Evolutionary conservation across 2,797 vertebrate genomes (phyloP).

Genomic region (Enteromius viviparus): DNA sequence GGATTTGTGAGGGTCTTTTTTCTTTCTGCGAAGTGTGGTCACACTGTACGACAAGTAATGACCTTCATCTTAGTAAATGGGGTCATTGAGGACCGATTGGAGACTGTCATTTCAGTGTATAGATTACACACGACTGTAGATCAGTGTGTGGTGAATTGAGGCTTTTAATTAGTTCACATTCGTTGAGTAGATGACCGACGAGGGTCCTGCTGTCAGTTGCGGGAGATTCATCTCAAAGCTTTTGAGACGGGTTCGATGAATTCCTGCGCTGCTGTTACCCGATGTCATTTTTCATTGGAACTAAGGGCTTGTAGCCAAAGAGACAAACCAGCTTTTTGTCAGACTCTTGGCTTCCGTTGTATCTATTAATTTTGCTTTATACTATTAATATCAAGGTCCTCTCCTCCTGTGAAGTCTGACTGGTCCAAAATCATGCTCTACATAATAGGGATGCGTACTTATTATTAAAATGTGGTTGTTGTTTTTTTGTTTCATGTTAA

Average conservation of each 20-base stretch:
- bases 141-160: conserved; percentile 11
- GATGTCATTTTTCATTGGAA: background rate
- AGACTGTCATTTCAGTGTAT: conserved; percentile 1
- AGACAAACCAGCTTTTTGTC: conserved; percentile 6
- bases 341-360: background rate
- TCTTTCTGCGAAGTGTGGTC: background rate
- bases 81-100: conserved; percentile 13
- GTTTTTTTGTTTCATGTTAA: no score
- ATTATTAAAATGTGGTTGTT: background rate
- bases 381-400: conserved; percentile 1
- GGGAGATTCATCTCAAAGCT: background rate
- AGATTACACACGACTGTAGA: conserved; percentile 15
- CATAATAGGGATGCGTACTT: background rate
- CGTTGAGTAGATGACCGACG: background rate
- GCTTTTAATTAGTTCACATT: conserved; percentile 22
- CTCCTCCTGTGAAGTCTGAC: no score
- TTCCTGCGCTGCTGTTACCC: background rate
- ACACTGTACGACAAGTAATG: background rate
- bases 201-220: background rate
- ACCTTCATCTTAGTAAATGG: background rate
- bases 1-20: background rate
- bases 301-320: background rate
- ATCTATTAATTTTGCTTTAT: background rate
- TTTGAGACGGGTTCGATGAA: background rate
- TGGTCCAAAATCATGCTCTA: background rate